A percentile compares a stretch with the other conserved stretches of the same genome.
These are phyloP conservation scores for Lasioglossum pauxillum DNA, from an alignment of 2,888 invertebrate species.

Conservation along the genomic window DNA sequence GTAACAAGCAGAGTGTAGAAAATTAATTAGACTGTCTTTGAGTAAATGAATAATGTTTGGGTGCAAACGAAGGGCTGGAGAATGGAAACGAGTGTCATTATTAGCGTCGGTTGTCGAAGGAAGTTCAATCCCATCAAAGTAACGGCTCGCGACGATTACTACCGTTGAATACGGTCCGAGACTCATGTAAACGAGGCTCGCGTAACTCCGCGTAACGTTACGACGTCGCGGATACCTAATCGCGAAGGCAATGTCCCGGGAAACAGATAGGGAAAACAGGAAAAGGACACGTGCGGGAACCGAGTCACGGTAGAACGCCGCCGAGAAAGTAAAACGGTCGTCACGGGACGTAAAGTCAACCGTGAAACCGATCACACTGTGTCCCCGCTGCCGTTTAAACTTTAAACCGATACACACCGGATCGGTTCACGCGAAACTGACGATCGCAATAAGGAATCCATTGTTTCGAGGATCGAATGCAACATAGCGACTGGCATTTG, in stretches of 20 bases:
- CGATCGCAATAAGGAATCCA: neutral
- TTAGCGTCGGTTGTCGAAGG: constrained; percentile 48
- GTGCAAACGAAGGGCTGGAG: neutral
- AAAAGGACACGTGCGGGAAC: constrained; percentile 30
- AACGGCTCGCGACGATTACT: constrained; percentile 65
- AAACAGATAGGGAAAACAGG: constrained; percentile 56
- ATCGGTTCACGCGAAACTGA: neutral
- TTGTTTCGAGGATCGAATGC: neutral
- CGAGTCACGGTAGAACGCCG: constrained; percentile 35
- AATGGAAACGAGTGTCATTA: neutral
- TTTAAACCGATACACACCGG: neutral
- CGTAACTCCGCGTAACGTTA: constrained; percentile 60
- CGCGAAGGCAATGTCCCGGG: constrained; percentile 42
- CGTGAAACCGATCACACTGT: constrained; percentile 8
- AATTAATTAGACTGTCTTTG: neutral
- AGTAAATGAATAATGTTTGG: neutral
- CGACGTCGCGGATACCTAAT: constrained; percentile 52
- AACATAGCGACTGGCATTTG: neutral
- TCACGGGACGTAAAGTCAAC: constrained; percentile 19
- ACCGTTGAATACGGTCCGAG: constrained; percentile 56
- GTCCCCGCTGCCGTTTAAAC: neutral
- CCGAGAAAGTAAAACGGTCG: constrained; percentile 51
- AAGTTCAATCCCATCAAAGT: constrained; percentile 70
- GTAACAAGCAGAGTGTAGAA: too few species aligned
- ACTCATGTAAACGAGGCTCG: constrained; percentile 64